Evolutionary conservation across 2,888 invertebrate genomes (phyloP).

Genomic region (Patella ulyssiponensis): DNA sequence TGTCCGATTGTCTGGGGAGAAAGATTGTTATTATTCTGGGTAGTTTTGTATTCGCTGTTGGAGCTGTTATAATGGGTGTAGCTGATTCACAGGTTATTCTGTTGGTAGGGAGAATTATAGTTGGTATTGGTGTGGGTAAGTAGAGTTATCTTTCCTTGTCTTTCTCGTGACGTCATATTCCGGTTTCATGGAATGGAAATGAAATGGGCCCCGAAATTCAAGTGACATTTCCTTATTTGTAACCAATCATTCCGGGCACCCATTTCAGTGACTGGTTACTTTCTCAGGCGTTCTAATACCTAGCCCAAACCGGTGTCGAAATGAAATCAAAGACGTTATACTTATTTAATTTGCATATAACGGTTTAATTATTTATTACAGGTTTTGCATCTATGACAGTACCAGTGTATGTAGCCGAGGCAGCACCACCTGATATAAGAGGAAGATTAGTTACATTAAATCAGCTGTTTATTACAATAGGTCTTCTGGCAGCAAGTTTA

Average conservation of each 20-base stretch:
- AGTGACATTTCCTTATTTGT: too few relatives aligned
- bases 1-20: constrained; percentile 74
- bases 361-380: constrained; percentile 37
- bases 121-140: constrained; percentile 73
- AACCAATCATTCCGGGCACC: too few relatives aligned
- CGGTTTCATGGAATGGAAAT: too few relatives aligned
- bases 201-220: too few relatives aligned
- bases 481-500: constrained; percentile 72
- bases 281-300: too few relatives aligned
- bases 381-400: constrained; percentile 75
- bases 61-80: constrained; percentile 73
- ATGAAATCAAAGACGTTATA: too few relatives aligned
- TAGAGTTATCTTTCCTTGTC: background rate
- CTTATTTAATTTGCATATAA: too few relatives aligned
- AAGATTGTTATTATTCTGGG: constrained; percentile 74
- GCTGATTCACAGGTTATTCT: constrained; percentile 66
- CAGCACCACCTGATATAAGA: constrained; percentile 72
- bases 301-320: too few relatives aligned
- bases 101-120: constrained; percentile 71
- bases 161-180: too few relatives aligned
- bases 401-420: constrained; percentile 75
- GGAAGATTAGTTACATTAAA: constrained; percentile 74
- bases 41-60: constrained; percentile 73
- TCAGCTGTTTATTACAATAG: constrained; percentile 73
- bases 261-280: too few relatives aligned